Evolutionary conservation across 1,140 invertebrate species (phyloP), one percentile per base, ranked within the genome.

Genomic region (Ceratina japonica): DNA sequence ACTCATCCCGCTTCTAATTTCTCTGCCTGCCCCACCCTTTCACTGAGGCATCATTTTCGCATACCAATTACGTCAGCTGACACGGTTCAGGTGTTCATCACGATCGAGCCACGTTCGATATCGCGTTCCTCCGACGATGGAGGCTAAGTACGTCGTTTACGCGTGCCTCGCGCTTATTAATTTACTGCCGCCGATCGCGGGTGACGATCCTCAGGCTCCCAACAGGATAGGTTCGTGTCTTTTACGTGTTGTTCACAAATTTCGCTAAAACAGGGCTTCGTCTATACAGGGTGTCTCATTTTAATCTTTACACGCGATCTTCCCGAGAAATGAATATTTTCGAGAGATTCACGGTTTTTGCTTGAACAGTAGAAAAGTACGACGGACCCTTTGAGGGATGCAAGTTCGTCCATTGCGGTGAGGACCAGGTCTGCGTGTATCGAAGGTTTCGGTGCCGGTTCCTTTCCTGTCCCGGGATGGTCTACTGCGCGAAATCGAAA

Each of bases 391-490:
- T 13, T 7, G 51, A 51, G 66, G 1, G 90, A 89, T 66, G 54
- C 81, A 1, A 68, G 82, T 54, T 13, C 89, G 3, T 75, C 56
- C 1, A 44, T 44, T 91, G 90, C 58, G 79, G 72, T 8, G 77
- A 62, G 3, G 78, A 75, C 10, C 86, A 88, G 0, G 61, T 68
- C 22, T 91, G 90, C 31, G 84, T 91, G 0, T 83, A 74, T 24
- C 81, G 89, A 54, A 88, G 84, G 37, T 91, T 90, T 69, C 89
- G 86, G 80, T 91, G 90, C 61, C 83, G 82, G 59, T 16, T 82
- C 58, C 76, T 84, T 56, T 84, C 89, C 0, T 91, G 90, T 79
- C 89, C 90, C 0, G 82, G 52, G 18, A 91, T 91, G 89, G 59
- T 85, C 0, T 91, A 88, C 15, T 91, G 90, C 52, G 80, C 88